Conservation (phyloP, 2,888 invertebrate species). For the Drosophila lacicola region DNA sequence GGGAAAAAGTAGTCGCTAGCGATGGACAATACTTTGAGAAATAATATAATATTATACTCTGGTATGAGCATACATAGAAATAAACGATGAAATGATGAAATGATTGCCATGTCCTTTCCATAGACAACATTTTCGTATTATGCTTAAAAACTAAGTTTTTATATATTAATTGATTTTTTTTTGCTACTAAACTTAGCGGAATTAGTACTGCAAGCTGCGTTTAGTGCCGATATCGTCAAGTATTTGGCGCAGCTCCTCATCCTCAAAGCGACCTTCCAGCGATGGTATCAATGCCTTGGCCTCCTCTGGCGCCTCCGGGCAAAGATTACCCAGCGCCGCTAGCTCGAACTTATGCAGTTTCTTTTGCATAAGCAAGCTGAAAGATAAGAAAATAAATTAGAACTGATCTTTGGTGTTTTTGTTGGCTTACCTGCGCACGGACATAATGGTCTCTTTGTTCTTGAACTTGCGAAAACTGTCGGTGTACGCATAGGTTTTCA, state of each 20-base stretch:
- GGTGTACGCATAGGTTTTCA: slow-evolving; percentile 98
- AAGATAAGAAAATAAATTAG: slow-evolving; percentile 72
- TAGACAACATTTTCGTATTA: not conserved
- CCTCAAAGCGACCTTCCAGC: slow-evolving; percentile 98
- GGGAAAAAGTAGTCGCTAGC: too few relatives aligned
- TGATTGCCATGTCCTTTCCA: too few relatives aligned
- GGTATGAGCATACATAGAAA: too few relatives aligned
- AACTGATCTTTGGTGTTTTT: not conserved
- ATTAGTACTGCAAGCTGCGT: slow-evolving; percentile 97
- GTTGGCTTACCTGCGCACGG: slow-evolving; percentile 92
- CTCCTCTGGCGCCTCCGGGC: slow-evolving; percentile 99
- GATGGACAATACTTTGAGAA: too few relatives aligned
- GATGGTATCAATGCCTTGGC: slow-evolving; percentile 99
- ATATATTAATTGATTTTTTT: slow-evolving; percentile 1
- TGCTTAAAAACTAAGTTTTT: slow-evolving; percentile 13
- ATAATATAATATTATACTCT: too few relatives aligned
- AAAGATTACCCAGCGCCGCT: slow-evolving; percentile 98
- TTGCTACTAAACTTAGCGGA: not conserved
- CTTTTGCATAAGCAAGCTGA: slow-evolving; percentile 95
- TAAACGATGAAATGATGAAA: too few relatives aligned
- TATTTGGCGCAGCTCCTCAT: slow-evolving; percentile 98
- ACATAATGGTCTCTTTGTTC: slow-evolving; percentile 98
- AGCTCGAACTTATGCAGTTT: slow-evolving; percentile 99
- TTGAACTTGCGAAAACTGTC: slow-evolving; percentile 98
- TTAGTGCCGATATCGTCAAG: slow-evolving; percentile 99